A percentile compares a stretch with the other conserved stretches of the same genome.
phyloP scores from a whole-genome alignment of 2,113 vertebrate genomes.

The Maccullochella peelii region DNA sequence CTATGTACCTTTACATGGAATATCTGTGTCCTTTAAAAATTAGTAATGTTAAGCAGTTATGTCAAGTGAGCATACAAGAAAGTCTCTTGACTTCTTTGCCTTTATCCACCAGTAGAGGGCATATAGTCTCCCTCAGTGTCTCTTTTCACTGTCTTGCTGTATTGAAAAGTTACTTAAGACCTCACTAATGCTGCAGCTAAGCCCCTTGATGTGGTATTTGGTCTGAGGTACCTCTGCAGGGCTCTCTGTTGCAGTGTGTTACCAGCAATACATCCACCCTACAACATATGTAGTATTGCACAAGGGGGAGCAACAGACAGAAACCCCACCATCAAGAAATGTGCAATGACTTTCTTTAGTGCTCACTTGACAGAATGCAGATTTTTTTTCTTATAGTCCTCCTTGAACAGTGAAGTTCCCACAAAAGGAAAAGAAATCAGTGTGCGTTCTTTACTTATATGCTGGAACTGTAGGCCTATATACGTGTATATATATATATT shows the following conservation, averaged over 20 bases:
- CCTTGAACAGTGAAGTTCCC: conserved; percentile 5
- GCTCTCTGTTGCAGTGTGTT: conserved; percentile 43
- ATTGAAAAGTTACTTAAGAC: conserved; percentile 64
- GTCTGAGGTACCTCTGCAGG: conserved; percentile 37
- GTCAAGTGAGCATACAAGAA: neutral
- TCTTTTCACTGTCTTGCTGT: conserved; percentile 44
- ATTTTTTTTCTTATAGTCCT: conserved; percentile 1
- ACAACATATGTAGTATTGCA: conserved; percentile 31
- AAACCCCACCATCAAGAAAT: conserved; percentile 36
- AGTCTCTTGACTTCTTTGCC: conserved; percentile 9
- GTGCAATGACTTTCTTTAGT: conserved; percentile 35
- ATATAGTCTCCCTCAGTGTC: conserved; percentile 54
- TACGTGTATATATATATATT: neutral
- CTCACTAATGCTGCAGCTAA: conserved; percentile 57
- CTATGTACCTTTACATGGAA: neutral
- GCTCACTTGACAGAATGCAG: conserved; percentile 29
- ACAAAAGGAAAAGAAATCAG: neutral
- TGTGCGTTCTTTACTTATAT: neutral
- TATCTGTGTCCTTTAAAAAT: neutral
- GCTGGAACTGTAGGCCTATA: neutral
- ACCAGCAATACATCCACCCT: conserved; percentile 20
- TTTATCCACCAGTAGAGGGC: conserved; percentile 78
- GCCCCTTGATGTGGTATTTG: conserved; percentile 60
- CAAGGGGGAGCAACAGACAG: conserved; percentile 31
- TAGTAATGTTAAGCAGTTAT: neutral